Conservation (phyloP, 2,113 vertebrate species). For the Carassius gibelio region DNA sequence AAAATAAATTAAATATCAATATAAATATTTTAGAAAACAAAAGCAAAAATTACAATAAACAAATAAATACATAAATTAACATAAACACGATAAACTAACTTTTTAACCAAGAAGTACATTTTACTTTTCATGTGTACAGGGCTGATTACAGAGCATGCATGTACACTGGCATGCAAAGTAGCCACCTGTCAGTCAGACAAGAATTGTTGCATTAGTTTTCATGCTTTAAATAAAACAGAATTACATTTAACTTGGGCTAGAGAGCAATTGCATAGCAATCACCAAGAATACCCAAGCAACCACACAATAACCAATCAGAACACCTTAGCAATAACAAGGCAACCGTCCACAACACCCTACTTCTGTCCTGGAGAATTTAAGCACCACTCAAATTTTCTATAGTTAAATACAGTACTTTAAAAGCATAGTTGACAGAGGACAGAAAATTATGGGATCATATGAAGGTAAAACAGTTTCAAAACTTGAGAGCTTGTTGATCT, state of each 20-base stretch:
- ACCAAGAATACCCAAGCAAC: not conserved
- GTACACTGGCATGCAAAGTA: not conserved
- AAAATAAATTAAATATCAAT: not conserved
- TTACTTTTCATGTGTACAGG: not conserved
- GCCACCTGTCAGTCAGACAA: constrained; percentile 4
- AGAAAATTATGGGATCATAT: not conserved
- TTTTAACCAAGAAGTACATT: not conserved
- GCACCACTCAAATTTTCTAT: not conserved
- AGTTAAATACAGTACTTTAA: not conserved
- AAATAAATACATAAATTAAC: too few species aligned
- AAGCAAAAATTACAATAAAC: too few species aligned
- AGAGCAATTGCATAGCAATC: not conserved
- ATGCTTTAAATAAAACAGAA: not conserved
- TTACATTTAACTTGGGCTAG: not conserved
- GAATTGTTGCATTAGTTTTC: not conserved
- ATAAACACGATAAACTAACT: too few species aligned
- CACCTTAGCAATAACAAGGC: not conserved
- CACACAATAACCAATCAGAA: not conserved
- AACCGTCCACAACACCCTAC: not conserved
- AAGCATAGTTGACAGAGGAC: not conserved
- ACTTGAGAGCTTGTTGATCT: too few species aligned
- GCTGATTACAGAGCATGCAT: too few species aligned
- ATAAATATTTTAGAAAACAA: not conserved
- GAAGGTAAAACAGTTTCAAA: too few species aligned
- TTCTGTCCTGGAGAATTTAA: not conserved